phyloP scores from a whole-genome alignment of 2,888 invertebrate genomes.

The Heteromurus nitidus region DNA sequence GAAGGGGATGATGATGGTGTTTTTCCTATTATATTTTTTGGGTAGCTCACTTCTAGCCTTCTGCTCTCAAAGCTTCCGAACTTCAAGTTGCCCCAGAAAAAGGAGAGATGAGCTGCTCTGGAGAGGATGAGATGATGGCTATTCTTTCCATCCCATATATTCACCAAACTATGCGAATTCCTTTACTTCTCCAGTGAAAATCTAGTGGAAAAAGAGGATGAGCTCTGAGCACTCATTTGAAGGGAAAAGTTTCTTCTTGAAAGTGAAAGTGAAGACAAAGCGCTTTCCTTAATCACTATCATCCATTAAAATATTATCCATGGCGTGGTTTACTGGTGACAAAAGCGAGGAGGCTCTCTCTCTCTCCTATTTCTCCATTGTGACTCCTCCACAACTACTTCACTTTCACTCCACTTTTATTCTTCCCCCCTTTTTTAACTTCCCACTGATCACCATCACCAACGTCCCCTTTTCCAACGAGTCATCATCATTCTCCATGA shows the following conservation, averaged over 20 bases:
- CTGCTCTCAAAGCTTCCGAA: no score
- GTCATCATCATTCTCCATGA: conserved; percentile 29
- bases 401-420: not conserved
- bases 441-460: not conserved
- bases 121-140: conserved; percentile 25
- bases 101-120: no score
- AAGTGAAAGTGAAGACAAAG: conserved; percentile 63
- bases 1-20: not conserved
- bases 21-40: no score
- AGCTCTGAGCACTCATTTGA: conserved; percentile 14
- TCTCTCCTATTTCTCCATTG: conserved; percentile 3
- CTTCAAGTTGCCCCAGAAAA: not conserved
- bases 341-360: not conserved
- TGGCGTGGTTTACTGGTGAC: conserved; percentile 35
- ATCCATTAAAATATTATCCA: conserved; percentile 68
- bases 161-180: no score
- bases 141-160: conserved; percentile 38
- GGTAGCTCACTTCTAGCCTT: no score
- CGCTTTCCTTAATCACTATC: conserved; percentile 67
- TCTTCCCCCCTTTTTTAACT: conserved; percentile 8
- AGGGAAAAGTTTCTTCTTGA: not conserved
- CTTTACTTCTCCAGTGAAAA: not conserved
- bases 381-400: conserved; percentile 1
- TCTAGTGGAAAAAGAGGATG: no score
- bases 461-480: not conserved